Percentiles rank a stretch among this genome's conserved stretches.
phyloP scores from a whole-genome alignment of 2,113 vertebrate species.

The Odobenus rosmarus region DNA sequence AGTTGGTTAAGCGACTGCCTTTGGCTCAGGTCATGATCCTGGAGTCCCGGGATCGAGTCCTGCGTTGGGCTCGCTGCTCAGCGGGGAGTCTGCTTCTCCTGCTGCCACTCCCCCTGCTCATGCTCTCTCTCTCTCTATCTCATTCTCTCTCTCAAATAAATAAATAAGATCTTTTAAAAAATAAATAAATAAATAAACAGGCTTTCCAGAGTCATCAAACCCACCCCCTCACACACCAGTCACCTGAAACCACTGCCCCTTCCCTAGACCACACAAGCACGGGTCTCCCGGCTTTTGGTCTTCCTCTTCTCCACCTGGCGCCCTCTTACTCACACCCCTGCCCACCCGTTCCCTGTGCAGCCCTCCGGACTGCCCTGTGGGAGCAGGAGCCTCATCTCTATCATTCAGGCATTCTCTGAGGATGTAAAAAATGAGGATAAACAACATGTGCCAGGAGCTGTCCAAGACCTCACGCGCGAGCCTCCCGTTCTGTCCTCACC shows the following conservation, averaged over 20 bases:
- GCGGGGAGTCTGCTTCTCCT: no score
- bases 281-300: background rate
- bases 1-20: no score
- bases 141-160: no score
- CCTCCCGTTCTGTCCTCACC: background rate
- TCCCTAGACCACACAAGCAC: background rate
- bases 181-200: background rate
- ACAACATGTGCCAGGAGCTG: background rate
- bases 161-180: no score
- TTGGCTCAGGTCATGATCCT: no score
- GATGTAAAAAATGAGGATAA: background rate
- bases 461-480: background rate
- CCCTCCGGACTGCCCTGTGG: background rate
- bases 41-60: no score
- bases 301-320: background rate
- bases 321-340: background rate
- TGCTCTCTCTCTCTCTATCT: no score
- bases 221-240: background rate
- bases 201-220: background rate
- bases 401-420: background rate
- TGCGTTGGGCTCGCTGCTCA: no score
- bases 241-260: background rate
- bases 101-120: no score
- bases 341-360: background rate
- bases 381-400: background rate